Percentiles rank a stretch among this genome's conserved stretches.
These are phyloP conservation scores for Acrossocheilus fasciatus DNA, from an alignment of 2,797 vertebrate species.

Conservation along the genomic window DNA sequence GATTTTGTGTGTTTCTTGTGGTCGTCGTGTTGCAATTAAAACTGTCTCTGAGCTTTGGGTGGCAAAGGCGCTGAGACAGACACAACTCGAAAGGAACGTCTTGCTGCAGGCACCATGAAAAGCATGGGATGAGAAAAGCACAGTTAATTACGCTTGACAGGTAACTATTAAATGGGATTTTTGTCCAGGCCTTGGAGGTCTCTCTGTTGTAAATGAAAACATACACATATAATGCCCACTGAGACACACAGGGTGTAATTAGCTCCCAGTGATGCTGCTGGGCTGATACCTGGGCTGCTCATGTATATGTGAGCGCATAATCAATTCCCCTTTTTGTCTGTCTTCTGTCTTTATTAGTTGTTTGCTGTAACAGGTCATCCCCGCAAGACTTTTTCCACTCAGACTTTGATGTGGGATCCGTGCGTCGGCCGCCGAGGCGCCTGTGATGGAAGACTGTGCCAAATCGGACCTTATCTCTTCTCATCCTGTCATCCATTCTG, in stretches of 20 bases:
- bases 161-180: slow-evolving; percentile 91
- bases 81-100: slow-evolving; percentile 80
- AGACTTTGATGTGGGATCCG: slow-evolving; percentile 63
- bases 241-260: slow-evolving; percentile 65
- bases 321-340: slow-evolving; percentile 56
- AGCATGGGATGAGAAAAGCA: slow-evolving; percentile 95
- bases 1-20: slow-evolving; percentile 98
- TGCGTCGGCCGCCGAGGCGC: slow-evolving; percentile 49
- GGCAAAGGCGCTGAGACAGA: slow-evolving; percentile 93
- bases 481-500: slow-evolving; percentile 63
- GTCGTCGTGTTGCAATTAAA: slow-evolving; percentile 96
- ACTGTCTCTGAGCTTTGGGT: slow-evolving; percentile 93
- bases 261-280: slow-evolving; percentile 51
- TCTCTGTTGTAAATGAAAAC: slow-evolving; percentile 82
- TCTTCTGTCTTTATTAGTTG: slow-evolving; percentile 51
- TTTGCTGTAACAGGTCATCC: slow-evolving; percentile 59
- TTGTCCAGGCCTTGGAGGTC: slow-evolving; percentile 84
- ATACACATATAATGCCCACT: slow-evolving; percentile 77
- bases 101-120: slow-evolving; percentile 91
- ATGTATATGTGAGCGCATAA: slow-evolving; percentile 48
- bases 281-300: slow-evolving; percentile 44
- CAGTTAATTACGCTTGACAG: slow-evolving; percentile 97
- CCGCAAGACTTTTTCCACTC: slow-evolving; percentile 51
- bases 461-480: slow-evolving; percentile 54
- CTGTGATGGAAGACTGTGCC: slow-evolving; percentile 50